Base-by-base conservation (phyloP, 35 echinoderm and acorn worm genomes). In the Apostichopus japonicus region DNA sequence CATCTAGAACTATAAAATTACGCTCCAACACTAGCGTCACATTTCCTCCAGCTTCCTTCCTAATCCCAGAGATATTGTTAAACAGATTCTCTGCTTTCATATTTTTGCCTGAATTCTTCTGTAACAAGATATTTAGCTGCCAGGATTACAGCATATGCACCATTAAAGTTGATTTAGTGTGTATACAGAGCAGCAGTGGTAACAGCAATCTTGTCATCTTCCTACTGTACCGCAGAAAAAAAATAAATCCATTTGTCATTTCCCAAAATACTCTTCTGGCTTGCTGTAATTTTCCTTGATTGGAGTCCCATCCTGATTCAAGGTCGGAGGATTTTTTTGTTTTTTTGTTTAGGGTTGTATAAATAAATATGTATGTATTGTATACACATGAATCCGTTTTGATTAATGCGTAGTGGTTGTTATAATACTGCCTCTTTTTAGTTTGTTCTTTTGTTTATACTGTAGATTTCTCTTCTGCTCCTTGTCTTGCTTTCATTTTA, bases 111-210 rank as follows among this genome's bases (percentile, higher is more conserved):
- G 63, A 67, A 67, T 67, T 67, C 63, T 5, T 67, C 0, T 15
- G 63, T 67, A 67, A 67, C 63, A 19, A 67, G 63, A 67, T 10
- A 67, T 19, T 67, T 67, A 19, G 63, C 63, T 67, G 63, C 63
- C 19, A 11, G 19, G 11, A 67, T 67, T 67, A 67, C 63, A 67
- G 63, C 19, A 67, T 67, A 67, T 19, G 63, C 63, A 67, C 63
- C 63, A 67, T 67, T 67, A 67, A 67, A 67, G 63, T 67, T 67
- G 63, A 67, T 67, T 67, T 67, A 67, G 63, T 67, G 63, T 67
- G 63, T 19, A 44, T 19, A 10, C 11, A 67, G 63, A 67, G 63
- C 11, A 19, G 19, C 11, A 67, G 19, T 15, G 19, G 63, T 15
- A 17, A 67, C 63, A 15, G 63, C 63, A 67, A 67, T 67, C 19